A percentile compares a stretch with the other conserved stretches of the same genome.
These are phyloP conservation scores for Dendropsophus ebraccatus DNA, from an alignment of 2,113 vertebrate genomes.

Conservation along the genomic window DNA sequence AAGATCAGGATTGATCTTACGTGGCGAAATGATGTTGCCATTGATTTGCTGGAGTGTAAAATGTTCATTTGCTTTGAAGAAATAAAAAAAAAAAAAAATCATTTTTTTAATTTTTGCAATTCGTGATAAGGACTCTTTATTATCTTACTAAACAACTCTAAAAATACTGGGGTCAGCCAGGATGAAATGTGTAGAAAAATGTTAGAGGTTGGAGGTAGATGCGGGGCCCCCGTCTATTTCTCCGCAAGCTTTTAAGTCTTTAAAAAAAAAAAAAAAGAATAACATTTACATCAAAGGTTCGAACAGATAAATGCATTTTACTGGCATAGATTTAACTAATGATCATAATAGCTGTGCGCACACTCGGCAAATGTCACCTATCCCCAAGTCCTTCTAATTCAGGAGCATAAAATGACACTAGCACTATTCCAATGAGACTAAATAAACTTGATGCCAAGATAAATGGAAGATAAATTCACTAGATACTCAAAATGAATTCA, in stretches of 20 bases:
- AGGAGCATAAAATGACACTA: conserved; percentile 6
- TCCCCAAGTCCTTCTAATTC: conserved; percentile 24
- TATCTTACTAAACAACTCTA: conserved; percentile 1
- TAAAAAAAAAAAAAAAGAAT: conserved; percentile 10
- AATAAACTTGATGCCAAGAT: neutral
- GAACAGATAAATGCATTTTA: conserved; percentile 15
- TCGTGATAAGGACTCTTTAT: conserved; percentile 31
- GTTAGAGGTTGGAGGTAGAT: neutral
- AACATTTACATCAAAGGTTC: conserved; percentile 12
- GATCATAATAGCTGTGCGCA: conserved; percentile 22
- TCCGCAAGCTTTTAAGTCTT: neutral
- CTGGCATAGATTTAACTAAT: conserved; percentile 29
- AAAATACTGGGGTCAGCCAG: neutral
- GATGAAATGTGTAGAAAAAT: neutral
- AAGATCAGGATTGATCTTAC: conserved; percentile 79
- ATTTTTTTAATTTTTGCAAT: conserved; percentile 69
- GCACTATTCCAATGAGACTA: neutral
- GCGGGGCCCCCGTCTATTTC: neutral
- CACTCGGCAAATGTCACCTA: neutral
- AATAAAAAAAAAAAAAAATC: too few relatives aligned
- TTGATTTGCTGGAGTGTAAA: conserved; percentile 78
- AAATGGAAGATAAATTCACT: neutral
- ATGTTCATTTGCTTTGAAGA: conserved; percentile 74
- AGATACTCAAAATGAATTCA: neutral
- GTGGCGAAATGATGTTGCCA: conserved; percentile 75